Conservation (phyloP, 1,140 invertebrate genomes). For the Zaprionus vittiger region DNA sequence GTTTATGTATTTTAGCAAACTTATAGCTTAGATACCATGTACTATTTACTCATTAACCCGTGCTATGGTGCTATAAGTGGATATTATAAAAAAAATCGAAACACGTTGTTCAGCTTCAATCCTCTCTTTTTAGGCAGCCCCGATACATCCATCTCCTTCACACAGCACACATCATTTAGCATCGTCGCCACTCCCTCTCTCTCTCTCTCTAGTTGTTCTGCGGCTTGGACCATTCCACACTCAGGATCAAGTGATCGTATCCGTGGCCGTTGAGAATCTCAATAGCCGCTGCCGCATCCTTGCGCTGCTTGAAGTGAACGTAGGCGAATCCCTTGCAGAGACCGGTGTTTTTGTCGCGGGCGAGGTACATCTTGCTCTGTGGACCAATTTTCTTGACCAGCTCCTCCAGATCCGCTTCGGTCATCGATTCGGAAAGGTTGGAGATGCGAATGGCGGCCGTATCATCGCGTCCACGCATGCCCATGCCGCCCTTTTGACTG, state of each 20-base stretch:
- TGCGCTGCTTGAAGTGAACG: slow-evolving; percentile 95
- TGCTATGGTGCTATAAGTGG: slow-evolving; percentile 38
- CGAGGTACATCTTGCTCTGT: slow-evolving; percentile 93
- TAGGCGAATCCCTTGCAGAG: slow-evolving; percentile 98
- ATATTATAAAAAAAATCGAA: slow-evolving; percentile 31
- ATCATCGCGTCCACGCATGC: slow-evolving; percentile 91
- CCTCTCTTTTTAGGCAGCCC: not conserved
- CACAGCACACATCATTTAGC: slow-evolving; percentile 13
- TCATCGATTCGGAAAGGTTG: slow-evolving; percentile 98
- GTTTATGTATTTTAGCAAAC: slow-evolving; percentile 63
- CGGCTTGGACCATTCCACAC: slow-evolving; percentile 99
- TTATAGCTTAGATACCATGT: slow-evolving; percentile 58
- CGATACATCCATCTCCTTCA: not conserved
- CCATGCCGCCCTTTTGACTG: slow-evolving; percentile 89
- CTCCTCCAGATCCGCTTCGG: slow-evolving; percentile 97
- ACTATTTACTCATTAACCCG: slow-evolving; percentile 42
- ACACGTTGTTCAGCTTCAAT: not conserved
- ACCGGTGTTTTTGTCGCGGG: slow-evolving; percentile 93
- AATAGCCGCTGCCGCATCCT: slow-evolving; percentile 97
- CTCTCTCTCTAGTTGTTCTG: slow-evolving; percentile 80
- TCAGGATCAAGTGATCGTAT: slow-evolving; percentile 99
- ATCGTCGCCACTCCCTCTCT: slow-evolving; percentile 11
- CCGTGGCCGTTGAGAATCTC: slow-evolving; percentile 95
- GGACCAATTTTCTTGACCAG: slow-evolving; percentile 90
- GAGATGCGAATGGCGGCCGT: slow-evolving; percentile 97